Percentiles rank a stretch among this genome's conserved stretches.
Evolutionary conservation across 2,797 vertebrate species (phyloP).

Genomic region (Harpagifer antarcticus): DNA sequence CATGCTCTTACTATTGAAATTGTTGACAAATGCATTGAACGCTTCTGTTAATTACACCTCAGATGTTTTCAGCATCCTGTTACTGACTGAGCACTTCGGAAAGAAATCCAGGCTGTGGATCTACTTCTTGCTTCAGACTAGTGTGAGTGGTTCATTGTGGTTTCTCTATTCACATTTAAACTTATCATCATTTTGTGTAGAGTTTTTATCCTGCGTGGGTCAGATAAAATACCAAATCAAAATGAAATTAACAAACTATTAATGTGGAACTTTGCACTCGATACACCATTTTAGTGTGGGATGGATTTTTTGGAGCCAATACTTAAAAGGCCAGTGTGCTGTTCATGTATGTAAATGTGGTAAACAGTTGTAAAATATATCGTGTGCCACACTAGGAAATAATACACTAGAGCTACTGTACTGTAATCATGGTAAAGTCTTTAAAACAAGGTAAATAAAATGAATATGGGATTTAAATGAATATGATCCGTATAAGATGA

Average conservation of each 20-base stretch:
- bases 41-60: slow-evolving; percentile 60
- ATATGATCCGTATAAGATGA: not conserved
- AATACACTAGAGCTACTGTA: not conserved
- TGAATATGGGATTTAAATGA: not conserved
- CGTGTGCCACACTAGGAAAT: not conserved
- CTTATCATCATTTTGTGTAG: not conserved
- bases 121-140: slow-evolving; percentile 35
- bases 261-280: too few relatives aligned
- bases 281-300: not conserved
- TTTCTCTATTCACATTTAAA: not conserved
- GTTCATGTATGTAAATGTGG: not conserved
- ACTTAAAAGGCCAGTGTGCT: not conserved
- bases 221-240: not conserved
- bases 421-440: not conserved
- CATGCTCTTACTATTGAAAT: slow-evolving; percentile 47
- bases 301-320: not conserved
- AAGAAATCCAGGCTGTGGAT: slow-evolving; percentile 32
- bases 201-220: not conserved
- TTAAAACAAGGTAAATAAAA: not conserved
- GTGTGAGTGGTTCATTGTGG: slow-evolving; percentile 12
- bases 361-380: not conserved
- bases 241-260: not conserved
- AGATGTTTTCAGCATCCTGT: slow-evolving; percentile 62
- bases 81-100: slow-evolving; percentile 40
- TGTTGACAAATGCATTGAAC: slow-evolving; percentile 71